A percentile compares a stretch with the other conserved stretches of the same genome.
These are phyloP conservation scores for Trichomycterus rosablanca DNA, from an alignment of 2,113 vertebrate species.

Conservation along the genomic window DNA sequence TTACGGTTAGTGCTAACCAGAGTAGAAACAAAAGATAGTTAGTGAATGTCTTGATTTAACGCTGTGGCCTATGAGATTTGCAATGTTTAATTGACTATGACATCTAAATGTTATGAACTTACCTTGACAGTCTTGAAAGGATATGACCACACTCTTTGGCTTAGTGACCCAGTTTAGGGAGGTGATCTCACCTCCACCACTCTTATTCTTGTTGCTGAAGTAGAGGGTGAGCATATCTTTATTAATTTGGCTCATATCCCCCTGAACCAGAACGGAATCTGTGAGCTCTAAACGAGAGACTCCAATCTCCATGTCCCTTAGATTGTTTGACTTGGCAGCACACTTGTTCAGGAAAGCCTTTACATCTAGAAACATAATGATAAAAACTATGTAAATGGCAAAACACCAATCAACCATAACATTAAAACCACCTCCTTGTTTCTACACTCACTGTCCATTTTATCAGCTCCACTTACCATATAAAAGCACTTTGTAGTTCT, in stretches of 20 bases:
- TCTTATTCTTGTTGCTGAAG: conserved; percentile 47
- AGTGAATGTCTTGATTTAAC: too few relatives aligned
- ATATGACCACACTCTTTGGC: conserved; percentile 36
- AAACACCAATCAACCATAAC: too few relatives aligned
- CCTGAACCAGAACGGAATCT: conserved; percentile 48
- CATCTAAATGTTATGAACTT: background rate
- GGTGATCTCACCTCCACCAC: conserved; percentile 45
- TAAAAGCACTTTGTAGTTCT: too few relatives aligned
- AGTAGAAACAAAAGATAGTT: too few relatives aligned
- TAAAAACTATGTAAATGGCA: too few relatives aligned
- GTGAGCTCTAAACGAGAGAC: conserved; percentile 37
- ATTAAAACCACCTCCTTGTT: too few relatives aligned
- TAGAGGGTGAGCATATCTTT: conserved; percentile 45
- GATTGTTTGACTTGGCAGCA: conserved; percentile 37
- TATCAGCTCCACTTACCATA: too few relatives aligned
- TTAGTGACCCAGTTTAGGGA: conserved; percentile 31
- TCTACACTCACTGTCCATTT: too few relatives aligned
- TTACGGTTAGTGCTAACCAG: too few relatives aligned
- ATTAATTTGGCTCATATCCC: conserved; percentile 38
- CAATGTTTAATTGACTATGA: background rate
- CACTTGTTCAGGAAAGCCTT: conserved; percentile 45
- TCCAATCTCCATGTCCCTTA: conserved; percentile 44
- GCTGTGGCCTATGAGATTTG: too few relatives aligned
- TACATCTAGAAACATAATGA: conserved; percentile 46
- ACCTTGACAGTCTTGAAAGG: conserved; percentile 49